These are phyloP conservation scores for Dasysyrphus albostriatus DNA, from an alignment of 2,888 invertebrate genomes.

Conservation along the genomic window DNA sequence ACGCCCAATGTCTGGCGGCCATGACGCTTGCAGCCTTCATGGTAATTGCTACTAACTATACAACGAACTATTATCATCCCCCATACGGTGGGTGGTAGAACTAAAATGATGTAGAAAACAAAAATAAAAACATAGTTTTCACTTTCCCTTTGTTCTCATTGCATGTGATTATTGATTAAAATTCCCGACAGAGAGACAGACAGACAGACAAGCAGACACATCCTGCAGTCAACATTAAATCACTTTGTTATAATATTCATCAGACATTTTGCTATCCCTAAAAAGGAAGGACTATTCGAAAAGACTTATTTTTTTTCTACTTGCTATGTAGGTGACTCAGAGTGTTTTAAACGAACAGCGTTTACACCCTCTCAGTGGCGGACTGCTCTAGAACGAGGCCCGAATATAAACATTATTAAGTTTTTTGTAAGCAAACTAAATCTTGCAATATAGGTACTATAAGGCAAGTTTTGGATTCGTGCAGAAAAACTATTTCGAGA, in stretches of 20 bases:
- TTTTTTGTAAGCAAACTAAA: no score
- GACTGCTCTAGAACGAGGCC: not conserved
- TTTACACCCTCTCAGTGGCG: not conserved
- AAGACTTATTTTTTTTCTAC: not conserved
- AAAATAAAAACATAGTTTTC: slow-evolving; percentile 29
- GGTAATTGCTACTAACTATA: slow-evolving; percentile 26
- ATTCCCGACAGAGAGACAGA: slow-evolving; percentile 24
- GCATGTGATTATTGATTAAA: slow-evolving; percentile 58
- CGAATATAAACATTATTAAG: not conserved
- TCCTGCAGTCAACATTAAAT: slow-evolving; percentile 30
- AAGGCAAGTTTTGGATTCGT: no score
- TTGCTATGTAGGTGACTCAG: slow-evolving; percentile 11
- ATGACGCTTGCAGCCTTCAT: slow-evolving; percentile 64
- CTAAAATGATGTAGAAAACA: not conserved
- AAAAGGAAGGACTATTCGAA: slow-evolving; percentile 14
- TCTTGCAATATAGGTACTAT: no score
- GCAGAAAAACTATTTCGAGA: no score
- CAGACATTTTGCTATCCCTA: slow-evolving; percentile 31
- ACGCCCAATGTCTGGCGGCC: slow-evolving; percentile 72
- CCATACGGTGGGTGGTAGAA: slow-evolving; percentile 22
- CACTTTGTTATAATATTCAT: slow-evolving; percentile 31
- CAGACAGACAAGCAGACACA: slow-evolving; percentile 2
- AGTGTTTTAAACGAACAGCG: not conserved
- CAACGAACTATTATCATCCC: slow-evolving; percentile 56
- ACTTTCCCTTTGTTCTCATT: slow-evolving; percentile 60